Evolutionary conservation across 2,888 invertebrate species (phyloP).

Genomic region (Exephanes ischioxanthus): DNA sequence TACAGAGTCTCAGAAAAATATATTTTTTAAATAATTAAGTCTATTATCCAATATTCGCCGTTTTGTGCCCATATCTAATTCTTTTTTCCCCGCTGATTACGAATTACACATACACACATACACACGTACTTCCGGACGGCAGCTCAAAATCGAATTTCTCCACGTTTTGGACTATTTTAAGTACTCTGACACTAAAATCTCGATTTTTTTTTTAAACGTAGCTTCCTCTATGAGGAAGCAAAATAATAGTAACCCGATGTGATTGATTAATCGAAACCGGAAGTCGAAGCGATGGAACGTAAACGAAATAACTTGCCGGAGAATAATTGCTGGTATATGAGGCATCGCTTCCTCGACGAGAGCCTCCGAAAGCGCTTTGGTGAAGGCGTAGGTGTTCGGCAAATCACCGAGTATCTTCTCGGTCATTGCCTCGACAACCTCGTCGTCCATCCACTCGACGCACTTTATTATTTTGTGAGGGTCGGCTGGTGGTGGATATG

Average conservation of each 20-base stretch:
- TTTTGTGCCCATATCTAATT: too few relatives aligned
- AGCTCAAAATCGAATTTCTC: background rate
- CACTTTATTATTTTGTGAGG: conserved; percentile 91
- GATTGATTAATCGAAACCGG: background rate
- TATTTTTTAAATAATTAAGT: too few relatives aligned
- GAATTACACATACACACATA: background rate
- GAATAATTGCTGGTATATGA: conserved; percentile 91
- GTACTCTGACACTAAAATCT: background rate
- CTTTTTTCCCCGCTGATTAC: background rate
- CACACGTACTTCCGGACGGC: background rate
- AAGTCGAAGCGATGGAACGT: background rate
- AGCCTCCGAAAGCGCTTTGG: conserved; percentile 96
- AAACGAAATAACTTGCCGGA: conserved; percentile 88
- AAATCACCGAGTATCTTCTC: conserved; percentile 90
- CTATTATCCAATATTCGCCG: too few relatives aligned
- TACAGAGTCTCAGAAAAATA: too few relatives aligned
- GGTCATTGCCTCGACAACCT: conserved; percentile 88
- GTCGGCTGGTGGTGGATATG: conserved; percentile 94
- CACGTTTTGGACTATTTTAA: background rate
- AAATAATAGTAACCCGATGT: background rate
- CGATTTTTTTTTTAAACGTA: background rate
- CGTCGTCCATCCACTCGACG: conserved; percentile 92
- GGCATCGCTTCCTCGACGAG: conserved; percentile 92
- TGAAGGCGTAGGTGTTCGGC: conserved; percentile 97
- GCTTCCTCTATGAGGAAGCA: background rate